Evolutionary conservation across 2,888 invertebrate species (phyloP).

Genomic region (Chalcis sispes): DNA sequence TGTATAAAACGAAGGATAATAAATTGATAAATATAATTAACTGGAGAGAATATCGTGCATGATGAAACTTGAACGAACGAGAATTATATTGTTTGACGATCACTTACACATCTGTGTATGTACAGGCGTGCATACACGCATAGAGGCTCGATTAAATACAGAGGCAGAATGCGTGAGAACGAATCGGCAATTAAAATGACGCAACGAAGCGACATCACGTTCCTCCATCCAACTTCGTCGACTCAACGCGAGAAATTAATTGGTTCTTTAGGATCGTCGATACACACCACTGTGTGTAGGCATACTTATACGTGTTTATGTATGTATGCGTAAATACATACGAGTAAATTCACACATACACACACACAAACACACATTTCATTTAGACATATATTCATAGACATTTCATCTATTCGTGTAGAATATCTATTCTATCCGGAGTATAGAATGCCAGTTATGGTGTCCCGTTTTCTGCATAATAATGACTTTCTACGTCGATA

Average conservation of each 20-base stretch:
- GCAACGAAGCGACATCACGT: constrained; percentile 23
- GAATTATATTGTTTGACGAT: background rate
- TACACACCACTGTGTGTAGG: background rate
- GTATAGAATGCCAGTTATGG: background rate
- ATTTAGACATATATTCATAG: background rate
- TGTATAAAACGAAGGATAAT: background rate
- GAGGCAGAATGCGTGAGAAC: background rate
- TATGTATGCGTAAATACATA: background rate
- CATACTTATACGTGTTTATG: background rate
- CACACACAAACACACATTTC: background rate
- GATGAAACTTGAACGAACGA: background rate
- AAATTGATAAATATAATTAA: constrained; percentile 16
- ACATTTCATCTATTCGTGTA: too few relatives aligned
- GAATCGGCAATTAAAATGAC: constrained; percentile 32
- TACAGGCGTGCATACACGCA: background rate
- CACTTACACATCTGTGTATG: background rate
- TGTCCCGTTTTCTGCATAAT: background rate
- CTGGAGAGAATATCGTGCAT: background rate
- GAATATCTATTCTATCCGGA: constrained; percentile 3
- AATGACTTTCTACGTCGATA: background rate
- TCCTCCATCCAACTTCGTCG: background rate
- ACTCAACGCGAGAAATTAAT: constrained; percentile 19
- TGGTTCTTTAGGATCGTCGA: constrained; percentile 32
- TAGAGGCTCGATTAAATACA: background rate
- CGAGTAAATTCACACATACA: background rate